phyloP scores from a whole-genome alignment of 2,888 invertebrate species.

The Eugnorisma glareosa region DNA sequence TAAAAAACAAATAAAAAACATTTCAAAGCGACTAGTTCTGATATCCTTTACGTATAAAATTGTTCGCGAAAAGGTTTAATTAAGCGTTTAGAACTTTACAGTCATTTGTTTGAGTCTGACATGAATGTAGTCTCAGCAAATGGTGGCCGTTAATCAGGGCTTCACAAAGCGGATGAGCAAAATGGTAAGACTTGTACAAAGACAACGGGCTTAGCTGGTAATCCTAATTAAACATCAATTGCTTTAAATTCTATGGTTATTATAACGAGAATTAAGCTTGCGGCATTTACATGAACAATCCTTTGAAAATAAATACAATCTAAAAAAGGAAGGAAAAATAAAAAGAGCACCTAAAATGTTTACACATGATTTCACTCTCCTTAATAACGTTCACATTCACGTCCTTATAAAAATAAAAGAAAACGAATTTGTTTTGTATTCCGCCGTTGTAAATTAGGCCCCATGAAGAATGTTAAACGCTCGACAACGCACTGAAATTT shows the following conservation, averaged over 20 bases:
- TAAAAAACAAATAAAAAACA: not conserved
- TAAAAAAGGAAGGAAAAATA: constrained; percentile 10
- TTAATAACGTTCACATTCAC: constrained; percentile 62
- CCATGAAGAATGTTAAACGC: constrained; percentile 80
- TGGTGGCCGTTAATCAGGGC: constrained; percentile 37
- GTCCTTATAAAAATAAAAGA: constrained; percentile 68
- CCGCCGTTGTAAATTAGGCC: constrained; percentile 71
- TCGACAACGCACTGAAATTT: constrained; percentile 77
- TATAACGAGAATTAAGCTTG: not conserved
- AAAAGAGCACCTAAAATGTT: constrained; percentile 37
- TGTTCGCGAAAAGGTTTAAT: constrained; percentile 27
- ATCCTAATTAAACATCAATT: constrained; percentile 33
- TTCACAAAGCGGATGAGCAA: constrained; percentile 29
- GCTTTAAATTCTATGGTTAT: constrained; percentile 16
- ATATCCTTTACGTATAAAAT: constrained; percentile 4
- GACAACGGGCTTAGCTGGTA: constrained; percentile 4
- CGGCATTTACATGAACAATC: not conserved
- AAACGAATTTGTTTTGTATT: constrained; percentile 74
- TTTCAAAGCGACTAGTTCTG: not conserved
- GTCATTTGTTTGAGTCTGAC: constrained; percentile 32
- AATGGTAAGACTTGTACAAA: constrained; percentile 33
- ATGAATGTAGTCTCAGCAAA: constrained; percentile 46
- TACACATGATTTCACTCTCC: constrained; percentile 47
- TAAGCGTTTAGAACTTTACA: constrained; percentile 39
- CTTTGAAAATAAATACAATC: not conserved